Base-by-base conservation (phyloP, 2,113 vertebrate genomes). In the Tychaedon coryphoeus region DNA sequence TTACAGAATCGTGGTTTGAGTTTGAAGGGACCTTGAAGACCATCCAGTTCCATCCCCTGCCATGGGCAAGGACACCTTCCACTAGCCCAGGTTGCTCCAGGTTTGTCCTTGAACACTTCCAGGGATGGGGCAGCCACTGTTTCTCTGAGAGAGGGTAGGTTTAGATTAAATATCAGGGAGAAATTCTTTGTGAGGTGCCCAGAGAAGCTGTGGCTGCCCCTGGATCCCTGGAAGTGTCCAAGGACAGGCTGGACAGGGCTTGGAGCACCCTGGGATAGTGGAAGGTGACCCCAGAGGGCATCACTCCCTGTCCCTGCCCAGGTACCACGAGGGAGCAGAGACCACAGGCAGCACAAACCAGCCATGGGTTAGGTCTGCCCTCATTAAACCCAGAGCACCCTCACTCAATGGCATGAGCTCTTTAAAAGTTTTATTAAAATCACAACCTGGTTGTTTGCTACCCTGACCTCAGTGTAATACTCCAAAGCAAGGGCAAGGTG, bases 251-350 rank as follows among this genome's bases (percentile, higher is more conserved):
- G 48, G 26, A 72, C 1, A 1, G 3, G 22, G 29, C 50, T 85
- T 48, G 60, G 43, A 75, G 17, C 17, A 18, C 0, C 25, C 8
- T 75, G 36, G 61, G 4, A 0, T 1, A 14, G 36, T 26, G 13
- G 20, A 3, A 58, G 20, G 0, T 67, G 15, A 4, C 13, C 36
- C 24, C 24, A 43, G 57, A 10, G 19, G 16, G 12, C 54, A 53
- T 45, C 6, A 2, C 38, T 43, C 45, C 22, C 45, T 40, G 10
- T 13, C 33, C 26, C 80, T 75, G 45, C n/a, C 61, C 0, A 0
- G 13, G 20, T 29, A 19, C 50, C 34, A 22, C 6, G 6, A 12
- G 23, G 17, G 23, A 83, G 6, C 24, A 51, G 70, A 91, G 72
- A 40, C 10, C 33, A n/a, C 5, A 18, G 28, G 9, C 8, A 43